Base-by-base conservation (phyloP, 2,113 vertebrate genomes). In the Nibea albiflora region DNA sequence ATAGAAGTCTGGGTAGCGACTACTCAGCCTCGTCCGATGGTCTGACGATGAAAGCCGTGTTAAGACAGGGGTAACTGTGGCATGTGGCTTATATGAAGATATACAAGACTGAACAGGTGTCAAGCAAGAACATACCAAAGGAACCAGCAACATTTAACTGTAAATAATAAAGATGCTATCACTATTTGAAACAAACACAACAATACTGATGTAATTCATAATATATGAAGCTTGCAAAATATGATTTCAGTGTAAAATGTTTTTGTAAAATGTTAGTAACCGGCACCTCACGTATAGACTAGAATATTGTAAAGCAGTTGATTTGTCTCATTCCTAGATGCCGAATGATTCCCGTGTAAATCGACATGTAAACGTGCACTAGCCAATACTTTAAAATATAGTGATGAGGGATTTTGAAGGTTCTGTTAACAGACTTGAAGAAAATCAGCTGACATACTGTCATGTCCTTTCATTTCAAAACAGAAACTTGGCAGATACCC, bases 391-490 rank as follows among this genome's bases (percentile, higher is more conserved):
- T 2, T 11, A 3, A 53, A 15, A 68, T 54, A 28, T 24, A 26
- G 1, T 4, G 26, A 58, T 58, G 74, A 47, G 3, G 3, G 24
- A 66, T 53, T 67, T 9, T 74, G 31, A 86, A 78, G 58, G 62
- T 79, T 64, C 11, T 73, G 4, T 66, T 26, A 46, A 69, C 31
- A 72, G 62, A 68, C 42, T 42, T 8, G 2, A 64, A 67, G 49
- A 28, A 35, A 53, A 75, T 28, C 58, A 39, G 5, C 31, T 7
- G 6, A 58, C 58, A 47, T 53, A 58, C 14, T n/a, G 4, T 66
- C 9, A 22, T 7, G 64, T 76, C 58, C 52, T 39, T 81, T 81
- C 11, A 77, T 80, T 89, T 86, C 50, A 73, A 66, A 62, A 1
- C 56, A 54, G 22, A 49, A 56, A 46, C 26, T 17, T 16, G 42